A percentile compares a stretch with the other conserved stretches of the same genome.
Evolutionary conservation across 2,113 vertebrate genomes (phyloP).

Genomic region (Dromaius novaehollandiae): DNA sequence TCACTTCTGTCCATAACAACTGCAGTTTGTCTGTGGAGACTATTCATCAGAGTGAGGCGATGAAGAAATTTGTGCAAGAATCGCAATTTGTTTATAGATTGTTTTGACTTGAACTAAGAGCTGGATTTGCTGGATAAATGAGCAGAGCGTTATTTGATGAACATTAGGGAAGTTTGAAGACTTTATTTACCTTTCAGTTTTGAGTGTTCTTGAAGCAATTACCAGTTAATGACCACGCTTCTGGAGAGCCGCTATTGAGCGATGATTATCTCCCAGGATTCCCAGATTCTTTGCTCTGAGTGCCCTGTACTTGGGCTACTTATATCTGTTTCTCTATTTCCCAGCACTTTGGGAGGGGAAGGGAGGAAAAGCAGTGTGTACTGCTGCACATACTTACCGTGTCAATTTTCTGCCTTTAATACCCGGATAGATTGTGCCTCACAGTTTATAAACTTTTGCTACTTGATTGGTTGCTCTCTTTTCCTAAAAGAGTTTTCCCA

Average conservation of each 20-base stretch:
- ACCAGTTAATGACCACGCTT: neutral
- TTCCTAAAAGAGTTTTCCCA: neutral
- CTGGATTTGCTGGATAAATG: neutral
- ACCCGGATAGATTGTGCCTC: neutral
- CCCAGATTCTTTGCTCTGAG: neutral
- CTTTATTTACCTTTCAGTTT: neutral
- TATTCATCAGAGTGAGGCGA: neutral
- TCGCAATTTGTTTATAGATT: neutral
- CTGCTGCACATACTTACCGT: neutral
- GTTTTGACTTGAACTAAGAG: neutral
- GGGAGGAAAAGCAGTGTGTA: neutral
- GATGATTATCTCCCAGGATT: neutral
- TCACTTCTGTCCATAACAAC: neutral
- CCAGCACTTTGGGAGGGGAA: neutral
- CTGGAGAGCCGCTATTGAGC: neutral
- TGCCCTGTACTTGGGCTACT: neutral
- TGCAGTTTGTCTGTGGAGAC: neutral
- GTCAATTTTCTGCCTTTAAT: neutral
- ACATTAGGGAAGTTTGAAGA: neutral
- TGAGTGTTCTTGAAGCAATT: conserved; percentile 13
- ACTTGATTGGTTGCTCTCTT: neutral
- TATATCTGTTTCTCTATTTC: neutral
- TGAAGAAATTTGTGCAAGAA: neutral
- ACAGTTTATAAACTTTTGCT: neutral
- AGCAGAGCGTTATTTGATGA: neutral